phyloP scores from a whole-genome alignment of 2,113 vertebrate genomes.

The Ranitomeya imitator region DNA sequence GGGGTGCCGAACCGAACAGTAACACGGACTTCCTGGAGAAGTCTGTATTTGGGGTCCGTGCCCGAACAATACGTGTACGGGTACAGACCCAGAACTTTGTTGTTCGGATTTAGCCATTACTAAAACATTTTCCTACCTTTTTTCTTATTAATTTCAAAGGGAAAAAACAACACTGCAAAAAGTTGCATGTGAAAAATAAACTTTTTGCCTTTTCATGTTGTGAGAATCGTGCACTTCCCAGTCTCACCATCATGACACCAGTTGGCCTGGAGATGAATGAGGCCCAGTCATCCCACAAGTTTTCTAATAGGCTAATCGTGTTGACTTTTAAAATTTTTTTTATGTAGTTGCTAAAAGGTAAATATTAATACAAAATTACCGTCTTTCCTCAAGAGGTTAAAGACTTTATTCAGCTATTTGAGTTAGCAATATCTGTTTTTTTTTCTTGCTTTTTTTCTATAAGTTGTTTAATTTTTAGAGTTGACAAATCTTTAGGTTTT shows the following conservation, averaged over 20 bases:
- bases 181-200: not conserved
- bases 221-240: not conserved
- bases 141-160: no score
- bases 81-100: no score
- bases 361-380: not conserved
- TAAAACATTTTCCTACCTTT: no score
- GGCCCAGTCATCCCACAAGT: not conserved
- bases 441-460: not conserved
- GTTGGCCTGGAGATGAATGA: not conserved
- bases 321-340: not conserved
- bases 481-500: not conserved
- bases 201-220: not conserved
- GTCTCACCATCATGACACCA: not conserved
- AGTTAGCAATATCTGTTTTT: no score
- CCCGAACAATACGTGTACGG: no score
- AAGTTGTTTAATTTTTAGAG: not conserved
- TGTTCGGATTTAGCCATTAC: no score
- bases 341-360: not conserved
- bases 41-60: no score
- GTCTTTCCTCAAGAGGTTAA: not conserved
- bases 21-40: no score
- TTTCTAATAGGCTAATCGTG: not conserved
- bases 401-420: not conserved
- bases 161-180: not conserved
- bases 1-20: no score